Evolutionary conservation across 2,113 vertebrate genomes (phyloP).

Genomic region (Dicentrarchus labrax): DNA sequence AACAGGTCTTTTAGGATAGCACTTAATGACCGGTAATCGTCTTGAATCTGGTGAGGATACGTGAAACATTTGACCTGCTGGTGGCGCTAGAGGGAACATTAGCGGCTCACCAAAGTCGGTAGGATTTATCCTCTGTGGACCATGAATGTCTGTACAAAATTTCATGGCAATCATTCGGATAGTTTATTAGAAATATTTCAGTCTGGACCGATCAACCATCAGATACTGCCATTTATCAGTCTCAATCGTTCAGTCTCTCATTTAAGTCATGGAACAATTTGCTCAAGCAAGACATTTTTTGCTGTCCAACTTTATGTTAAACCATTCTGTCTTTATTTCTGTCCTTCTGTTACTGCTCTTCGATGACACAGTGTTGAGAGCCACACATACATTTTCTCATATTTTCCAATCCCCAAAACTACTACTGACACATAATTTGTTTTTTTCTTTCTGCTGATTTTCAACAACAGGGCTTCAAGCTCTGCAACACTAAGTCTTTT

Average conservation of each 20-base stretch:
- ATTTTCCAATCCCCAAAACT: not conserved
- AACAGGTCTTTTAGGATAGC: too few relatives aligned
- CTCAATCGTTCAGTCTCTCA: not conserved
- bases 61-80: not conserved
- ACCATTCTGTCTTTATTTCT: not conserved
- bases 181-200: too few relatives aligned
- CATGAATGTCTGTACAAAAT: too few relatives aligned
- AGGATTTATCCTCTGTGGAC: not conserved
- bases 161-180: too few relatives aligned
- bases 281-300: not conserved
- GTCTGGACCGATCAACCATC: too few relatives aligned
- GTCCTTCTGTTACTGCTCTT: not conserved
- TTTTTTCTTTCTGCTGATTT: not conserved
- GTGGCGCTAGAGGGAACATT: not conserved
- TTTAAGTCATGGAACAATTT: not conserved
- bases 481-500: not conserved
- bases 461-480: not conserved
- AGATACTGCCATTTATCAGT: too few relatives aligned
- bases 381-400: not conserved
- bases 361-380: not conserved
- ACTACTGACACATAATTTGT: not conserved
- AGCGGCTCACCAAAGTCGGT: not conserved
- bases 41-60: too few relatives aligned
- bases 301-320: not conserved
- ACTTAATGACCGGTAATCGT: too few relatives aligned